phyloP scores from a whole-genome alignment of 2,888 invertebrate species.

The Drosophila aldrichi region DNA sequence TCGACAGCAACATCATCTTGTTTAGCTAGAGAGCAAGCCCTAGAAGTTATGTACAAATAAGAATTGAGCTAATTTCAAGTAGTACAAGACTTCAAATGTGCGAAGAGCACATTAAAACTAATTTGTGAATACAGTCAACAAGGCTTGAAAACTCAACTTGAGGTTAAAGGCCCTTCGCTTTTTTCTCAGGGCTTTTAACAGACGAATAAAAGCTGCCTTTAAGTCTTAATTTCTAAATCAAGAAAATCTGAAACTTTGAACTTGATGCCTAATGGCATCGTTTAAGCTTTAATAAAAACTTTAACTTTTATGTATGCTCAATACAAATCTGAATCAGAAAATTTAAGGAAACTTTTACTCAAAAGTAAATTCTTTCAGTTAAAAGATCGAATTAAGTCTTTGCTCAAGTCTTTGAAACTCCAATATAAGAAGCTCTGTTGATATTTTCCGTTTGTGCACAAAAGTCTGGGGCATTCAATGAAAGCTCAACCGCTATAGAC shows the following conservation, averaged over 20 bases:
- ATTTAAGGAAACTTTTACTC: neutral
- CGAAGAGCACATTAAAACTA: too few species aligned
- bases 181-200: too few species aligned
- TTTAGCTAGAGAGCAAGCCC: conserved; percentile 1
- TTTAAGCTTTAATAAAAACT: too few species aligned
- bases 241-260: too few species aligned
- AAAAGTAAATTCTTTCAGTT: neutral
- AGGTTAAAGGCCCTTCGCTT: too few species aligned
- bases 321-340: neutral
- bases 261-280: too few species aligned
- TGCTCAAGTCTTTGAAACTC: neutral
- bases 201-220: neutral
- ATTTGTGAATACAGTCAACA: neutral
- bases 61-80: neutral
- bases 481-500: neutral
- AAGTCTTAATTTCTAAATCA: too few species aligned
- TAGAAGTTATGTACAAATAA: neutral
- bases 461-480: neutral
- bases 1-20: conserved; percentile 6
- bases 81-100: too few species aligned
- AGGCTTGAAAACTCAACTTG: neutral
- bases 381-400: neutral
- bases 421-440: neutral
- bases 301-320: neutral
- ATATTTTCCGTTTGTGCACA: neutral